phyloP scores from a whole-genome alignment of 2,113 vertebrate species.

The Chionis minor region DNA sequence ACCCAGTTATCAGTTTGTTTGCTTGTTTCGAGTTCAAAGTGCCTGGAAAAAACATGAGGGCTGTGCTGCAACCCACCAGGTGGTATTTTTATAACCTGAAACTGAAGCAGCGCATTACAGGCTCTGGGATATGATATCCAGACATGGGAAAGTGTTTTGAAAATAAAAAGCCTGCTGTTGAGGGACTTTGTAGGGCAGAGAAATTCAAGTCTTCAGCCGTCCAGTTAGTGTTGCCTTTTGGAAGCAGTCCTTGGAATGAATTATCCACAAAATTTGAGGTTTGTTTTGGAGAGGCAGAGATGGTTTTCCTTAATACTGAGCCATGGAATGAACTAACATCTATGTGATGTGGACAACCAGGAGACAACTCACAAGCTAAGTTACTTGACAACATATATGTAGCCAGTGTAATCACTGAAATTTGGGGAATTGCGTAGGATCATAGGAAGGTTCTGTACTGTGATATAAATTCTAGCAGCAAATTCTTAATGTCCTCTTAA shows the following conservation, averaged over 20 bases:
- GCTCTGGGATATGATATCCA: neutral
- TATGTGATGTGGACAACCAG: neutral
- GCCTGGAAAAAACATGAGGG: neutral
- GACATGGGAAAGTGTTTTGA: neutral
- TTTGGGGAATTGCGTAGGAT: neutral
- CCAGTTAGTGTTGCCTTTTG: slow-evolving; percentile 18
- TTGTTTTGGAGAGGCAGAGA: neutral
- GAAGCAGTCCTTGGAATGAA: neutral
- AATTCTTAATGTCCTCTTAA: neutral
- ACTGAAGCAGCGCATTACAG: neutral
- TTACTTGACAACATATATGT: neutral
- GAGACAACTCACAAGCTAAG: neutral
- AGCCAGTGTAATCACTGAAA: neutral
- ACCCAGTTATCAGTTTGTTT: neutral
- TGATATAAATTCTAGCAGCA: neutral
- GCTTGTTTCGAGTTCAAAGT: neutral
- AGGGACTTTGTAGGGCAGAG: neutral
- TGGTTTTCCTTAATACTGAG: neutral
- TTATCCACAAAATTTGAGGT: neutral
- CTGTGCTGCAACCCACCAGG: neutral
- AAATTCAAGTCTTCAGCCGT: neutral
- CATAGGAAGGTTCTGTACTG: neutral
- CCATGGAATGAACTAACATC: neutral
- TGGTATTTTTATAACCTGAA: neutral
- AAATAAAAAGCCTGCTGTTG: neutral